A percentile compares a stretch with the other conserved stretches of the same genome.
Conservation (phyloP, 2,113 vertebrate genomes). For the Callipepla squamata region DNA sequence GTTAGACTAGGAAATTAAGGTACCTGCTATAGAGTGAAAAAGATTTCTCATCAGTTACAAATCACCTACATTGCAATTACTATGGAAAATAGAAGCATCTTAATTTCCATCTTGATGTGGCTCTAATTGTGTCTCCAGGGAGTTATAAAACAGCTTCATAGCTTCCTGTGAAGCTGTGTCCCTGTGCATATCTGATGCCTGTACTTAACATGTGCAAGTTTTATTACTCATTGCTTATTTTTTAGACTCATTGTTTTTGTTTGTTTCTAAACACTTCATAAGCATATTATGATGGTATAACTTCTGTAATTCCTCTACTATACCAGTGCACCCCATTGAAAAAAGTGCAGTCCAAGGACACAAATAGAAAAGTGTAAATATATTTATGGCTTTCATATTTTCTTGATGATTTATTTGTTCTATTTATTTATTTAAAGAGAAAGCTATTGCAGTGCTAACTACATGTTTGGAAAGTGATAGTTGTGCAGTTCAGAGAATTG, state of each 20-base stretch:
- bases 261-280: not conserved
- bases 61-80: slow-evolving; percentile 5
- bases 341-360: not conserved
- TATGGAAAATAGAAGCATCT: slow-evolving; percentile 7
- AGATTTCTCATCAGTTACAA: slow-evolving; percentile 16
- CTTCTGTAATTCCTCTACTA: not conserved
- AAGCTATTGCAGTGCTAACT: slow-evolving; percentile 82
- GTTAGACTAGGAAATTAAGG: not conserved
- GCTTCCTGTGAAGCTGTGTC: not conserved
- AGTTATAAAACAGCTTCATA: slow-evolving; percentile 12
- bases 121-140: slow-evolving; percentile 14
- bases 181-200: not conserved
- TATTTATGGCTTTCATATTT: not conserved
- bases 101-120: slow-evolving; percentile 1
- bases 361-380: not conserved
- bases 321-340: not conserved
- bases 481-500: slow-evolving; percentile 79
- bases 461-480: slow-evolving; percentile 86
- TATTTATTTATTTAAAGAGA: slow-evolving; percentile 76
- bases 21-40: not conserved
- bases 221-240: not conserved
- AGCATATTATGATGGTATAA: not conserved
- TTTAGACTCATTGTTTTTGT: not conserved
- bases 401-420: not conserved
- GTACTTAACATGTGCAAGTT: not conserved